Base-by-base conservation (phyloP, 1,140 invertebrate genomes). In the Scylla paramamosain region DNA sequence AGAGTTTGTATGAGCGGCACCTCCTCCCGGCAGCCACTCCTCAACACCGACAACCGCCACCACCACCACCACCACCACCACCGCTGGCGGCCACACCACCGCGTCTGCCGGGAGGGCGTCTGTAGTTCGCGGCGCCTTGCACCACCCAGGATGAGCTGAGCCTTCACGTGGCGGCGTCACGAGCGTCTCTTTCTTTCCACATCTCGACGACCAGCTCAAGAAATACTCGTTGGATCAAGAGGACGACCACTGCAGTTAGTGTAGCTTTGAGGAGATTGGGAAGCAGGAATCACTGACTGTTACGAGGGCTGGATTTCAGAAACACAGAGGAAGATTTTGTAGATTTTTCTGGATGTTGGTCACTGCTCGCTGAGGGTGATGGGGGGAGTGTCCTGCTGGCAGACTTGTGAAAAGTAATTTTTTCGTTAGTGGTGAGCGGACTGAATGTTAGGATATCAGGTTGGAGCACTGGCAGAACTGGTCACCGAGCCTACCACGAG, bases 1-100 rank as follows among this genome's bases (percentile, higher is more conserved):
- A 29, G 82, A 67, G 52, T 95, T 95, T 77, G 94, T 67, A 28
- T 95, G 94, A 95, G 82, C 82, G 8, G 3, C 90, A 67, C 39
- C 48, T n/a, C 14, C 48, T 29, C 52, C 16, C 32, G 89, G 28
- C 12, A 45, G 10, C 31, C 10, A 48, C 93, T 83, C 87, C 87
- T 84, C 31, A 28, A 29, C 87, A 29, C 32, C 25, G 10, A 32
- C 29, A n/a, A 84, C 92, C 92, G 45, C 84, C 31, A 4, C 31
- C 59, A 45, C 7, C 84, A 32, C 48, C 46, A 20, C 6, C 87
- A 20, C 10, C 83, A 29, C 48, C 83, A 7, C 46, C 4, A 32
- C 3, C 16, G n/a, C 25, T 28, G 29, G 31, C 39, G 52, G 48
- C 28, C 25, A 16, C 48, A 77, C 20, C 88, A 10, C 7, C 7